Conservation (phyloP, 2,113 vertebrate genomes). For the Glaucidium brasilianum region DNA sequence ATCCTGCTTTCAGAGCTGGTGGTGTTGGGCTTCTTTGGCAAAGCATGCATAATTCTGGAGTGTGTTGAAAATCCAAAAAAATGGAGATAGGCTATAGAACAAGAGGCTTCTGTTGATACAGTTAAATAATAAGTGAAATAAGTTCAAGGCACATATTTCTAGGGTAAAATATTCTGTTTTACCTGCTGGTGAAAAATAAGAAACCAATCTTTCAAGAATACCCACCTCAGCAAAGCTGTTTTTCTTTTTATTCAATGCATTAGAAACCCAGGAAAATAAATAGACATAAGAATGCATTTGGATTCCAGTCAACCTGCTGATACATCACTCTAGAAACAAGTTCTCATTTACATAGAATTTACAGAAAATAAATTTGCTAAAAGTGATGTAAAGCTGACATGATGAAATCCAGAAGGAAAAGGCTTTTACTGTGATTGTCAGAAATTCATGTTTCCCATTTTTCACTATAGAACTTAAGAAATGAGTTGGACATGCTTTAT, state of each 20-base stretch:
- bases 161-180: neutral
- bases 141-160: neutral
- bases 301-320: neutral
- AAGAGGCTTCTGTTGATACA: neutral
- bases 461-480: neutral
- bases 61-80: neutral
- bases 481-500: neutral
- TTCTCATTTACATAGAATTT: neutral
- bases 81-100: neutral
- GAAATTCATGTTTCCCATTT: neutral
- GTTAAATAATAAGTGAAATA: neutral
- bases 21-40: neutral
- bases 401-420: constrained; percentile 9
- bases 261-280: neutral
- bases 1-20: neutral
- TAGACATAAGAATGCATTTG: neutral
- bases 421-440: neutral
- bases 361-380: neutral
- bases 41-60: neutral
- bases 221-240: neutral
- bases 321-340: neutral
- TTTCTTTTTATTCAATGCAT: neutral
- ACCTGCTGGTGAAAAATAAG: neutral
- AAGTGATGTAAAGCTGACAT: neutral
- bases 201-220: neutral